Percentiles rank a stretch among this genome's conserved stretches.
These are phyloP conservation scores for Gisinianus flammeolus DNA, from an alignment of 2,888 invertebrate genomes.

Conservation along the genomic window DNA sequence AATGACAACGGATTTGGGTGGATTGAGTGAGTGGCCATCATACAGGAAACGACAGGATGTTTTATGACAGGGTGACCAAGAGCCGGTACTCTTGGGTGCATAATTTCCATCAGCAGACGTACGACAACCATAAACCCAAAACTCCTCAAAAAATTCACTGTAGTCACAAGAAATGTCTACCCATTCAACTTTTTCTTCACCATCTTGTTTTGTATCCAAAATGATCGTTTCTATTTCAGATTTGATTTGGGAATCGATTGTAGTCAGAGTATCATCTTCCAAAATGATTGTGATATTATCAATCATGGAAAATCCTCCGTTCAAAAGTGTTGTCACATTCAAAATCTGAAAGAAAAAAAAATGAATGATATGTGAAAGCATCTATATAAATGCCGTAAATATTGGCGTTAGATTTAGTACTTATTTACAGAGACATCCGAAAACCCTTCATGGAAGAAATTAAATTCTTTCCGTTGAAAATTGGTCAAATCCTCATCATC, in stretches of 20 bases:
- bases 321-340: slow-evolving; percentile 29
- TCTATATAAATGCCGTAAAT: neutral
- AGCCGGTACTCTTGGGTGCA: neutral
- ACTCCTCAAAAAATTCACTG: slow-evolving; percentile 30
- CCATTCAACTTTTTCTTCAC: slow-evolving; percentile 17
- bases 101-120: neutral
- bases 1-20: neutral
- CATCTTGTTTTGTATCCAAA: neutral
- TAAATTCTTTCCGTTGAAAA: slow-evolving; percentile 20
- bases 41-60: slow-evolving; percentile 22
- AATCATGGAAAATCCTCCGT: slow-evolving; percentile 34
- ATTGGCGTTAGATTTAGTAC: neutral
- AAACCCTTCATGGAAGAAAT: slow-evolving; percentile 18
- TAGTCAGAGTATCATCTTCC: neutral
- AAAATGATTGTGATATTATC: slow-evolving; percentile 27
- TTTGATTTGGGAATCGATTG: neutral
- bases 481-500: neutral
- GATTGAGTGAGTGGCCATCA: slow-evolving; percentile 10
- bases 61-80: slow-evolving; percentile 33
- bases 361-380: too few relatives aligned
- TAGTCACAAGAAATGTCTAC: slow-evolving; percentile 28
- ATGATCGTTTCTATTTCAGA: neutral
- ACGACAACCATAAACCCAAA: slow-evolving; percentile 31
- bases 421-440: slow-evolving; percentile 30
- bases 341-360: slow-evolving; percentile 32